Evolutionary conservation across 2,797 vertebrate genomes (phyloP).

Genomic region (Periophthalmus magnuspinnatus): DNA sequence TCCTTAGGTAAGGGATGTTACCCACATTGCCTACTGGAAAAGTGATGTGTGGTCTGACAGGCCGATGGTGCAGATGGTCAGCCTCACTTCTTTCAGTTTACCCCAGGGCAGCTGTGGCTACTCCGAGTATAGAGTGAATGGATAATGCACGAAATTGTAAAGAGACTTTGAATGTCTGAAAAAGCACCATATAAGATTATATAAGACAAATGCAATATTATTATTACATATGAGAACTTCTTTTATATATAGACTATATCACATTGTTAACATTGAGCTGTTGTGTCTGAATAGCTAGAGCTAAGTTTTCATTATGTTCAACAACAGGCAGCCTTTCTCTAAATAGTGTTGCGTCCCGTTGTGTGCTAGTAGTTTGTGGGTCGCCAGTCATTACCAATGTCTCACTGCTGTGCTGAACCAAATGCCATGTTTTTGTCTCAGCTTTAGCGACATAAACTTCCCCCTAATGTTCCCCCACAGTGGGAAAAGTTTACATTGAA

Average conservation of each 20-base stretch:
- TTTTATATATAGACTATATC: background rate
- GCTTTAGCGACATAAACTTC: background rate
- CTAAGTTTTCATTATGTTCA: background rate
- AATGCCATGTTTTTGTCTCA: background rate
- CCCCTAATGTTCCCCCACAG: background rate
- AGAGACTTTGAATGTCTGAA: too few relatives aligned
- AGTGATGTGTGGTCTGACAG: too few relatives aligned
- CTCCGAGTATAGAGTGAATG: too few relatives aligned
- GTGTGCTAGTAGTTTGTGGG: constrained; percentile 4
- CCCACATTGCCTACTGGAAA: too few relatives aligned
- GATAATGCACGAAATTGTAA: too few relatives aligned
- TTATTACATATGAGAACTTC: too few relatives aligned
- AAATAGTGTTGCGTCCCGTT: constrained; percentile 12
- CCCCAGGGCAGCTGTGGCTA: too few relatives aligned
- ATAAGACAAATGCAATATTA: too few relatives aligned
- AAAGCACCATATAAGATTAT: too few relatives aligned
- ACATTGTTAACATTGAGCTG: background rate
- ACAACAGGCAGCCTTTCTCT: background rate
- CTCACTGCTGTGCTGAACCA: constrained; percentile 18
- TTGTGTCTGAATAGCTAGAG: background rate
- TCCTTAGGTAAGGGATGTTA: too few relatives aligned
- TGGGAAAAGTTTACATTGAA: constrained; percentile 9
- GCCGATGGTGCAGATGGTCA: too few relatives aligned
- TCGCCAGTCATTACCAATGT: constrained; percentile 22
- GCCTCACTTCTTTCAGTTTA: too few relatives aligned